These are phyloP conservation scores for Zaprionus davidi DNA, from an alignment of 1,140 invertebrate species.

Conservation along the genomic window DNA sequence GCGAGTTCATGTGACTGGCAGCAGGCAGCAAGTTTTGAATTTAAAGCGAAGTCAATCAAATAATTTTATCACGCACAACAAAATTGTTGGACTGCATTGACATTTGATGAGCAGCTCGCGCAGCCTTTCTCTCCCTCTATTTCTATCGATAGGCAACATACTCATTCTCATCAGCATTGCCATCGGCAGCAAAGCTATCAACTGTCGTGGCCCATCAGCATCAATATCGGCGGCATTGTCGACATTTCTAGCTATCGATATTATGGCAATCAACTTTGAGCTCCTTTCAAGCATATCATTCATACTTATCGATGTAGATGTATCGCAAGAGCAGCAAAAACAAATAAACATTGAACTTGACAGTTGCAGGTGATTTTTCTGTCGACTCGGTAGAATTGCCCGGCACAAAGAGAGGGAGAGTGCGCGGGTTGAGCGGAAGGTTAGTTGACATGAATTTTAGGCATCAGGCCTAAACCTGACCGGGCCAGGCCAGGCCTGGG, in stretches of 20 bases:
- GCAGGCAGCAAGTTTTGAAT: constrained; percentile 14
- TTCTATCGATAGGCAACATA: constrained; percentile 1
- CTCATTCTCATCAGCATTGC: constrained; percentile 14
- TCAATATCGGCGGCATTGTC: constrained; percentile 14
- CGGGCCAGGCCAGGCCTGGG: constrained; percentile 3
- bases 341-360: constrained; percentile 12
- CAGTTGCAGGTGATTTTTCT: constrained; percentile 19
- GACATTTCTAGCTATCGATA: constrained; percentile 35
- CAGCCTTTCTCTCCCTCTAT: not conserved
- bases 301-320: constrained; percentile 33
- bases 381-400: not conserved
- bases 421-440: not conserved
- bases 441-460: constrained; percentile 17
- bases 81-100: constrained; percentile 26
- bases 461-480: constrained; percentile 12
- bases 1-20: not conserved
- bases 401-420: not conserved
- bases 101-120: constrained; percentile 9
- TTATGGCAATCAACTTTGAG: constrained; percentile 32
- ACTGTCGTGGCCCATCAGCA: constrained; percentile 23
- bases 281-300: constrained; percentile 30
- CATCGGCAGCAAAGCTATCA: constrained; percentile 5
- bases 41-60: constrained; percentile 42
- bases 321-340: constrained; percentile 3
- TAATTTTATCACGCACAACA: constrained; percentile 42